These are phyloP conservation scores for Nemotelus nigrinus DNA, from an alignment of 2,888 invertebrate genomes.

Conservation along the genomic window DNA sequence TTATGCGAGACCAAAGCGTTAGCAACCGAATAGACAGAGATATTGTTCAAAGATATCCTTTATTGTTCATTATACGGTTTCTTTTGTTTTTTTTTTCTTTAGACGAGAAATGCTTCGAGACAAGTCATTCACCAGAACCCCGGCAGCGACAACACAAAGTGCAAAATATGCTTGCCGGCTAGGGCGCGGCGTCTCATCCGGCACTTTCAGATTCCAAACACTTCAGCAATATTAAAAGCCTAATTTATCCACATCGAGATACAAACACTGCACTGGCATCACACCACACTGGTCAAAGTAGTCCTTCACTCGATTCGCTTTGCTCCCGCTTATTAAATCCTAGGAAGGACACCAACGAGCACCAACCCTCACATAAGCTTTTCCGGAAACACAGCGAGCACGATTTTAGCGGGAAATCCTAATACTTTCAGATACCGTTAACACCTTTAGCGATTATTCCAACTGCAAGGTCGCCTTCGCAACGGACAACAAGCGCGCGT, in stretches of 20 bases:
- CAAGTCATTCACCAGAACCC: conserved; percentile 31
- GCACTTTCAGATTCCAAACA: background rate
- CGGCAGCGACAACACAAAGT: background rate
- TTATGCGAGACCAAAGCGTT: background rate
- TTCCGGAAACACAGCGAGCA: background rate
- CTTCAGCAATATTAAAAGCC: conserved; percentile 3
- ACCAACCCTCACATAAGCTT: background rate
- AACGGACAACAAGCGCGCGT: background rate
- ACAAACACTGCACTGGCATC: conserved; percentile 13
- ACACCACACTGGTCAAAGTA: conserved; percentile 16
- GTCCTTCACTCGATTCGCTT: background rate
- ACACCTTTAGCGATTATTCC: background rate
- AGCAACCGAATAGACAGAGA: background rate
- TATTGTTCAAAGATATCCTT: conserved; percentile 29
- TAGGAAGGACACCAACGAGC: background rate
- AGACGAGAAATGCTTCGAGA: conserved; percentile 1
- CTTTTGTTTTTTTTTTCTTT: background rate
- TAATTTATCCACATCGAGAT: conserved; percentile 16
- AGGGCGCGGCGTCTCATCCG: conserved; percentile 14
- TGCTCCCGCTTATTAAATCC: too few relatives aligned
- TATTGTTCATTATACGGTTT: conserved; percentile 41
- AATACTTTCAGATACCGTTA: background rate
- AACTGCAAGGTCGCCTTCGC: background rate
- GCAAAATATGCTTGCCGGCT: conserved; percentile 19
- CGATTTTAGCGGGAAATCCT: conserved; percentile 14